Percentiles rank a stretch among this genome's conserved stretches.
Evolutionary conservation across 35 echinoderm and acorn worm species (phyloP).

Genomic region (Nesometra sesokonis): DNA sequence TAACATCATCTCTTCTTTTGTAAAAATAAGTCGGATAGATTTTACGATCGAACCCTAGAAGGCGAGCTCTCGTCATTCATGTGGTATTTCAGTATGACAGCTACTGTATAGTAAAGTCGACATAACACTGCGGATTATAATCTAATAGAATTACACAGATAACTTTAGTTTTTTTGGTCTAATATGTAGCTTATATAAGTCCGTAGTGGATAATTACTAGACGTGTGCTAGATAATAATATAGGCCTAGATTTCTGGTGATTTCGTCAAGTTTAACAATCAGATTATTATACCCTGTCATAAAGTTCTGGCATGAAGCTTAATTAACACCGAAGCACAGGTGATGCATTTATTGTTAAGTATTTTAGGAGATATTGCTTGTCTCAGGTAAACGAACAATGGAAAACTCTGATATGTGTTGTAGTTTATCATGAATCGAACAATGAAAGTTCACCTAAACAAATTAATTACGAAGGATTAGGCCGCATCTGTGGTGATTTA

Average conservation of each 20-base stretch:
- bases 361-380: neutral
- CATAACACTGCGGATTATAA: neutral
- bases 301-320: neutral
- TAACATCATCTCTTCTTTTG: neutral
- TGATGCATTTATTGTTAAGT: neutral
- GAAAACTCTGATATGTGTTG: no score
- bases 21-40: neutral
- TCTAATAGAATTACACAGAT: neutral
- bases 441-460: no score
- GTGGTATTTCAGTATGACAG: neutral
- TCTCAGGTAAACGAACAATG: neutral
- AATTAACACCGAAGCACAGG: neutral
- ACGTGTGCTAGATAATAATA: neutral
- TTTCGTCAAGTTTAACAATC: neutral
- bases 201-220: neutral
- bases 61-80: neutral
- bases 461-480: no score
- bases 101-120: neutral
- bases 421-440: no score
- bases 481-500: no score
- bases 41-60: neutral
- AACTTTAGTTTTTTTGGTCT: neutral
- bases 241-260: neutral
- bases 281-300: neutral
- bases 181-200: neutral